Evolutionary conservation across 2,113 vertebrate species (phyloP).

Genomic region (Pedetes capensis): DNA sequence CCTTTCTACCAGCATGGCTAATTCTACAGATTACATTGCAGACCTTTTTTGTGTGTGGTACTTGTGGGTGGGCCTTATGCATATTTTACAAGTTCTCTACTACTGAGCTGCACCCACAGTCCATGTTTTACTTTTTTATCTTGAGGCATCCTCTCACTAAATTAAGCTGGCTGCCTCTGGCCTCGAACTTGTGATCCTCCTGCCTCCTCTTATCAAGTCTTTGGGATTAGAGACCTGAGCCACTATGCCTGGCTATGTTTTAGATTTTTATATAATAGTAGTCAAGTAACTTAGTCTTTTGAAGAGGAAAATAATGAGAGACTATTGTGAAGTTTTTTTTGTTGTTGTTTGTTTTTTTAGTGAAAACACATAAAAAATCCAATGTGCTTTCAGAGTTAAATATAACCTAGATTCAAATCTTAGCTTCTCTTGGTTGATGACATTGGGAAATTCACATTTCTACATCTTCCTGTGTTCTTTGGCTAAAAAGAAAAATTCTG

Average conservation of each 20-base stretch:
- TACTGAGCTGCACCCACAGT: too few species aligned
- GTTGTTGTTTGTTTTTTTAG: too few species aligned
- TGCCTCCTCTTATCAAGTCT: too few species aligned
- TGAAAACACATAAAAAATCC: not conserved
- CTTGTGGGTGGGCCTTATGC: too few species aligned
- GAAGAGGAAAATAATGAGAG: not conserved
- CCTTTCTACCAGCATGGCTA: not conserved
- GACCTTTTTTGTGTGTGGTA: too few species aligned
- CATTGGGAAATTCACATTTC: not conserved
- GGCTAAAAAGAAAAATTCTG: not conserved
- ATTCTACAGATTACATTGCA: not conserved
- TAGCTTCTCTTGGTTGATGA: not conserved
- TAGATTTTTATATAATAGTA: not conserved
- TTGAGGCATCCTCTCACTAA: too few species aligned
- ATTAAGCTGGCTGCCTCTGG: too few species aligned
- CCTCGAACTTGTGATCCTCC: too few species aligned
- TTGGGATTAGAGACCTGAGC: too few species aligned
- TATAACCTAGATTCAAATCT: not conserved
- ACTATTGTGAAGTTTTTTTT: not conserved
- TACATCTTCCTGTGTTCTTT: not conserved
- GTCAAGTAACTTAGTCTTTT: not conserved
- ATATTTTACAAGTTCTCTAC: too few species aligned
- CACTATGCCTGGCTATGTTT: too few species aligned
- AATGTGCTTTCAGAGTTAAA: not conserved
- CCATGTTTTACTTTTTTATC: too few species aligned